A percentile compares a stretch with the other conserved stretches of the same genome.
Conservation (phyloP, 2,797 vertebrate species). For the Mormyrops attenuatus region DNA sequence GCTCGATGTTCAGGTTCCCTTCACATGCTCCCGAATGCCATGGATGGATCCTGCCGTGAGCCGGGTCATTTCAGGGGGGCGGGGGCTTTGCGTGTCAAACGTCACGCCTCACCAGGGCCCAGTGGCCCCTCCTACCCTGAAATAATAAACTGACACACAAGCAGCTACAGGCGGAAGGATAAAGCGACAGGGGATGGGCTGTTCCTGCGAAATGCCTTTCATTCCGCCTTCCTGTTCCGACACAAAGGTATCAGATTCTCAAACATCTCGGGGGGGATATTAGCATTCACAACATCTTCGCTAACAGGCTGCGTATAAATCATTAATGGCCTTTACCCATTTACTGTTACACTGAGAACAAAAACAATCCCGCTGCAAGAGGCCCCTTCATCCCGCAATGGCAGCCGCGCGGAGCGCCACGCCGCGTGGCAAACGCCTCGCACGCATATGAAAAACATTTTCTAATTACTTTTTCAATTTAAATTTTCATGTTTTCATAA, state of each 20-base stretch:
- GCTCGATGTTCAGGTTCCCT: not conserved
- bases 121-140: not conserved
- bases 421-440: not conserved
- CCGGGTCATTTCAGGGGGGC: not conserved
- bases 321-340: conserved; percentile 56
- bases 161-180: conserved; percentile 39
- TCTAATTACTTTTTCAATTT: conserved; percentile 19
- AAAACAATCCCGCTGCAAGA: conserved; percentile 44
- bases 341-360: conserved; percentile 49
- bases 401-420: too few relatives aligned
- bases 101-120: not conserved
- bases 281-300: conserved; percentile 51
- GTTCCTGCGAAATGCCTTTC: conserved; percentile 43
- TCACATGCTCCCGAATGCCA: not conserved
- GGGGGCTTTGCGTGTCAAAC: not conserved
- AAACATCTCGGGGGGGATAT: conserved; percentile 56
- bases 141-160: not conserved
- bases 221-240: conserved; percentile 51
- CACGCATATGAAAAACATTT: conserved; percentile 13
- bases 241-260: conserved; percentile 58
- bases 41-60: not conserved
- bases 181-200: conserved; percentile 53
- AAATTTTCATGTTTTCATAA: conserved; percentile 2
- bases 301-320: conserved; percentile 57
- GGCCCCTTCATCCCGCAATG: conserved; percentile 30